phyloP scores from a whole-genome alignment of 2,888 invertebrate species.

The Tricholauxania praeusta region DNA sequence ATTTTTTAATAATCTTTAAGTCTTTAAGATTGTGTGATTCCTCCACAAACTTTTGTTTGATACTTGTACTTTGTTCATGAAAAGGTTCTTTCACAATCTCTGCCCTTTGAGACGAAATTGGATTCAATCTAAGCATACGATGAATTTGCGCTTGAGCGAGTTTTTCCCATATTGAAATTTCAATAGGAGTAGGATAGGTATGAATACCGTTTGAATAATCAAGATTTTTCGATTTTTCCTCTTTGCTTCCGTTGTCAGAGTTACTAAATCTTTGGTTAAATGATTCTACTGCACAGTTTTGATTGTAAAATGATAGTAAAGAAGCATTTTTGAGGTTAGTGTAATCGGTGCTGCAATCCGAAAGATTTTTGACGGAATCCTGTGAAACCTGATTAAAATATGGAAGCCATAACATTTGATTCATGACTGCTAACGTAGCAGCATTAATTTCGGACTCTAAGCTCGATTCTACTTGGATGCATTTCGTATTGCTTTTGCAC shows the following conservation, averaged over 20 bases:
- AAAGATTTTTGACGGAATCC: constrained; percentile 69
- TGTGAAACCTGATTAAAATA: constrained; percentile 70
- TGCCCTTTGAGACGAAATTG: constrained; percentile 21
- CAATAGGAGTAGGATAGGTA: constrained; percentile 61
- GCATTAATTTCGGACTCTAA: constrained; percentile 77
- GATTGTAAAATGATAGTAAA: constrained; percentile 38
- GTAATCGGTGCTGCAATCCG: constrained; percentile 49
- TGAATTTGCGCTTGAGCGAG: constrained; percentile 72
- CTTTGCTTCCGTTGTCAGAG: constrained; percentile 52
- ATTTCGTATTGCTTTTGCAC: constrained; percentile 35
- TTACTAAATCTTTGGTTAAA: constrained; percentile 28
- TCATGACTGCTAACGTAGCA: constrained; percentile 77
- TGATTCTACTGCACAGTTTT: constrained; percentile 51
- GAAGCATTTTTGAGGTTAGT: constrained; percentile 29
- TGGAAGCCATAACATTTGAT: constrained; percentile 82
- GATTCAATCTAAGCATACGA: constrained; percentile 62
- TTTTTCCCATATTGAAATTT: constrained; percentile 78
- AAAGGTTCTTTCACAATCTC: not conserved
- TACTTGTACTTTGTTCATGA: not conserved
- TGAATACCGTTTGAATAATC: constrained; percentile 53
- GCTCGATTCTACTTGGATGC: constrained; percentile 55
- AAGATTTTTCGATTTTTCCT: constrained; percentile 20
- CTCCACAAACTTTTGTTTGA: not conserved
- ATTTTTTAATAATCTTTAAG: constrained; percentile 2
- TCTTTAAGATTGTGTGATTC: not conserved